phyloP scores from a whole-genome alignment of 92 coral and sea anemone species.

The Galaxea fascicularis region DNA sequence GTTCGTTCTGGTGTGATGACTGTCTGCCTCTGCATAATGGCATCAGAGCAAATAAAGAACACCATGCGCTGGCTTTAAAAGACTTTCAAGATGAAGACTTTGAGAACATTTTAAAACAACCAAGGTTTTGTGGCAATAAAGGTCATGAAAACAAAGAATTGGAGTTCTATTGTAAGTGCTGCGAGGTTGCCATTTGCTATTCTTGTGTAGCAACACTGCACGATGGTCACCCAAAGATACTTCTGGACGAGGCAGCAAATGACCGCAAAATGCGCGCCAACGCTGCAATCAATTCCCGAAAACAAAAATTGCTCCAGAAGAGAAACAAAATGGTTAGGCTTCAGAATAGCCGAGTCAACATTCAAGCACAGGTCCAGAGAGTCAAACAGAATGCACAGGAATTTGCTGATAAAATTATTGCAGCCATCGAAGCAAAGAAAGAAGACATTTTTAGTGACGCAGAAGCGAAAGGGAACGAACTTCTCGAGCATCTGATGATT shows the following conservation, averaged over 20 bases:
- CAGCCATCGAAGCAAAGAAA: not conserved
- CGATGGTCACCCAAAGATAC: not conserved
- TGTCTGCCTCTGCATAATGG: slow-evolving; percentile 9
- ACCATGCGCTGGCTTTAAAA: slow-evolving; percentile 24
- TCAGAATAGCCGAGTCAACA: not conserved
- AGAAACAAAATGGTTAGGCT: not conserved
- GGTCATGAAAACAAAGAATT: not conserved
- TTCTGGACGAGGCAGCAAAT: not conserved
- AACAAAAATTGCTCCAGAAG: not conserved
- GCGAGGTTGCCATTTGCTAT: slow-evolving; percentile 7
- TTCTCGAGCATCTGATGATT: not conserved
- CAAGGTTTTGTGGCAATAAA: not conserved
- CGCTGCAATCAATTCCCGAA: not conserved
- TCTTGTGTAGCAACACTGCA: slow-evolving; percentile 9
- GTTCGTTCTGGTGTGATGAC: slow-evolving; percentile 30
- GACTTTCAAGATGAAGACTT: slow-evolving; percentile 34
- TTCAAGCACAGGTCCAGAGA: not conserved
- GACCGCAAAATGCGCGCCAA: not conserved
- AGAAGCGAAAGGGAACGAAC: not conserved
- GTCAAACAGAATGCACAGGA: slow-evolving; percentile 5
- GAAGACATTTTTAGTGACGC: not conserved
- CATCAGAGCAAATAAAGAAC: slow-evolving; percentile 20
- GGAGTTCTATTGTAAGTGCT: slow-evolving; percentile 24
- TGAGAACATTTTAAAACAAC: slow-evolving; percentile 11
- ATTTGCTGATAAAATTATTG: slow-evolving; percentile 1